Evolutionary conservation across 2,113 vertebrate species (phyloP), one percentile per base, ranked within the genome.

Genomic region (Cottus gobio): DNA sequence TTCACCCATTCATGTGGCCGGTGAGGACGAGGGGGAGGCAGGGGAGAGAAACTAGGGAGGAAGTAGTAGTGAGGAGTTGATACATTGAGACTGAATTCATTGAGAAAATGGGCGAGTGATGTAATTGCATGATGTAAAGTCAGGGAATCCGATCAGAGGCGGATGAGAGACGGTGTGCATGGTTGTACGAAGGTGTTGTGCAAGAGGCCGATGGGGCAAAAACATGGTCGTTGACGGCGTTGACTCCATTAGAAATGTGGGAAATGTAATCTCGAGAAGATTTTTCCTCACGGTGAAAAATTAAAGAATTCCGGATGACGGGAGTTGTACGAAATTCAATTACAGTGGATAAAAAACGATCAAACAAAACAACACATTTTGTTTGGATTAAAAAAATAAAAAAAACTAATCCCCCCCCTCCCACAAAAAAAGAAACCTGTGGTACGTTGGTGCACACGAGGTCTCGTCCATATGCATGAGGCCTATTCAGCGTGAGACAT

Each of bases 241-340:
- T n/a, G n/a, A n/a, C n/a, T n/a, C n/a, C 22, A 54, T 26, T 12
- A 26, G 52, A 26, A 54, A 54, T 13, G 4, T 15, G 4, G 42
- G 13, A 20, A 18, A 48, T 20, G 5, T 48, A 18, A 48, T 46
- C 44, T 46, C 4, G 18, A 20, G 18, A 48, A 48, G 18, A 48
- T 48, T 44, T 39, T 13, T 11, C 42, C 12, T 44, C 42, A 3
- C 42, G 46, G 1, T 20, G 15, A 7, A 48, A 48, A 48, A 20
- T 18, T 8, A 22, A 48, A 20, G 1, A 7, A 57, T 66, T 28
- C 22, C 18, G 34, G 20, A 64, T 73, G 48, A 86, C 74, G 28
- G 72, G 64, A 87, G 77, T 77, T 71, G 75, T 79, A 81, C 83
- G 80, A 69, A 77, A 85, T 78, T 82, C 0, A 82, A 64, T 77